Evolutionary conservation across 2,113 vertebrate genomes (phyloP).

Genomic region (Carassius auratus): DNA sequence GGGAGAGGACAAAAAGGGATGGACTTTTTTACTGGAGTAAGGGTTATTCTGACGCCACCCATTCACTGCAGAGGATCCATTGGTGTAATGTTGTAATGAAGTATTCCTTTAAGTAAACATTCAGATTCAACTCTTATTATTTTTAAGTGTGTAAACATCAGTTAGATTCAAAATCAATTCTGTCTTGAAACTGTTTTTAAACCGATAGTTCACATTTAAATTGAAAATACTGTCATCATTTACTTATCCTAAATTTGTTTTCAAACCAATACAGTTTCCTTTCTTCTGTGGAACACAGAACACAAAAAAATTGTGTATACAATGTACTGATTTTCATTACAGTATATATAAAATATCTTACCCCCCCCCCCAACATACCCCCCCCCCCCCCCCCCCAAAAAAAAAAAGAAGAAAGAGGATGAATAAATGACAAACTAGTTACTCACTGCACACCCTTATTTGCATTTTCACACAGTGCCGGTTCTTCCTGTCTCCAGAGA

Average conservation of each 20-base stretch:
- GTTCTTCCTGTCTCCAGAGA: neutral
- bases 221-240: neutral
- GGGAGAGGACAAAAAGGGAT: too few relatives aligned
- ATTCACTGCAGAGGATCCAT: too few relatives aligned
- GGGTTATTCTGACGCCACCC: too few relatives aligned
- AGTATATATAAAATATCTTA: neutral
- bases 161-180: neutral
- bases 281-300: neutral
- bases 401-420: neutral
- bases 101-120: neutral
- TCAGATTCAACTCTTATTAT: neutral
- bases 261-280: neutral
- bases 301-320: neutral
- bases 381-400: neutral
- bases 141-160: neutral
- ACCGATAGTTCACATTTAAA: too few relatives aligned
- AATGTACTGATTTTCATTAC: neutral
- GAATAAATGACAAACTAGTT: neutral
- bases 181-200: too few relatives aligned
- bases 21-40: too few relatives aligned
- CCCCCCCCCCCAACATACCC: too few relatives aligned
- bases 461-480: neutral
- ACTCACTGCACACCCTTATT: neutral
- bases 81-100: too few relatives aligned
- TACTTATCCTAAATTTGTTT: neutral